Conservation (phyloP, 2,888 invertebrate genomes). For the Gibbula magus region DNA sequence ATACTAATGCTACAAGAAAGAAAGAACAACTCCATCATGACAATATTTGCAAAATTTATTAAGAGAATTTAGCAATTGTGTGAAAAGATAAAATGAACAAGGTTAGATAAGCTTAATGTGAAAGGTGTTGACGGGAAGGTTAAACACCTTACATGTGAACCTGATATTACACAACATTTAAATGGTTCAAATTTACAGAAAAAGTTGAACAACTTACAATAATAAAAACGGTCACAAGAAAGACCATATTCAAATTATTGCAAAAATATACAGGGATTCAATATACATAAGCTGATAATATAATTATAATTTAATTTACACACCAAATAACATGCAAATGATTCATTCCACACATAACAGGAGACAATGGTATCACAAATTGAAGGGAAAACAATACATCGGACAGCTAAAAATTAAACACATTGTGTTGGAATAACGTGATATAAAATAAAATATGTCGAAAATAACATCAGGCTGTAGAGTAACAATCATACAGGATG, state of each 20-base stretch:
- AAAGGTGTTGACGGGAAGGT: slow-evolving; percentile 2
- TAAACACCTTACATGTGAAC: slow-evolving; percentile 14
- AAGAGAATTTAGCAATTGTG: slow-evolving; percentile 37
- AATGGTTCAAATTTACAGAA: slow-evolving; percentile 30
- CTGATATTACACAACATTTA: slow-evolving; percentile 19
- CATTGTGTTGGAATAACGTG: no score
- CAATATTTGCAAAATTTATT: slow-evolving; percentile 36
- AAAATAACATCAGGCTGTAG: no score
- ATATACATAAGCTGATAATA: slow-evolving; percentile 32
- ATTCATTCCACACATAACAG: slow-evolving; percentile 17
- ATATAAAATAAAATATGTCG: no score
- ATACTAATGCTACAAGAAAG: neutral
- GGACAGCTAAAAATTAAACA: neutral
- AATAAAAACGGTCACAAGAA: slow-evolving; percentile 26
- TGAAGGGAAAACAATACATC: neutral
- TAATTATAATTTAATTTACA: slow-evolving; percentile 7
- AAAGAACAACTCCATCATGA: neutral
- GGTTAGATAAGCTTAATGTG: slow-evolving; percentile 28
- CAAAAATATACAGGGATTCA: slow-evolving; percentile 41
- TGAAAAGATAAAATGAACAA: slow-evolving; percentile 32
- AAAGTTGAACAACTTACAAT: slow-evolving; percentile 25
- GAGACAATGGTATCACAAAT: neutral
- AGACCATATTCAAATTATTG: slow-evolving; percentile 36
- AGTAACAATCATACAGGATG: neutral
- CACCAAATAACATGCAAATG: slow-evolving; percentile 25